These are phyloP conservation scores for Eudasyphora cyanicolor DNA, from an alignment of 2,888 invertebrate species.

Conservation along the genomic window DNA sequence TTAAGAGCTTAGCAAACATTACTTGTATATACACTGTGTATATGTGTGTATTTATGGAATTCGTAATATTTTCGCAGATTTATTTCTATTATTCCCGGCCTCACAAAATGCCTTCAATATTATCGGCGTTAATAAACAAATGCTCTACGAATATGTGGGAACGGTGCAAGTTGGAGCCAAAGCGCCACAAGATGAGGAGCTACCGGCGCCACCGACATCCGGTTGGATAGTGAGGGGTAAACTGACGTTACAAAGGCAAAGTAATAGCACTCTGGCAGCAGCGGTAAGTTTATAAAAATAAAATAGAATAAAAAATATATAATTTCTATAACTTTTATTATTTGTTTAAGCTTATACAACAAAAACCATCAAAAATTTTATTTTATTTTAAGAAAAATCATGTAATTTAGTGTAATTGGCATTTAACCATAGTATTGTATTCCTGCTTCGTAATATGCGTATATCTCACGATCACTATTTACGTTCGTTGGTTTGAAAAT, in stretches of 20 bases:
- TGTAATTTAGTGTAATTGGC: not conserved
- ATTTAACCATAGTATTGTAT: not conserved
- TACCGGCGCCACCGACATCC: constrained; percentile 77
- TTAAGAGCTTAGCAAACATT: no score
- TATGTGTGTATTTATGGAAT: no score
- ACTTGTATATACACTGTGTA: no score
- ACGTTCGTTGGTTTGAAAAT: constrained; percentile 34
- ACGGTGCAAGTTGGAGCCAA: constrained; percentile 79
- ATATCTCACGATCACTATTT: not conserved
- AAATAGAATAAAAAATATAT: no score
- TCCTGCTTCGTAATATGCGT: not conserved
- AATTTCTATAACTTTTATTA: not conserved
- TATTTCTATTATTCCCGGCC: constrained; percentile 71
- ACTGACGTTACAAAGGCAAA: constrained; percentile 77
- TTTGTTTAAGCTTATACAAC: not conserved
- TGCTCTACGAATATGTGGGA: constrained; percentile 80
- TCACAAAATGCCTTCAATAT: constrained; percentile 75
- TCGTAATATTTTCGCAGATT: constrained; percentile 68
- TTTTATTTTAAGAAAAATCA: not conserved
- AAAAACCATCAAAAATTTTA: not conserved
- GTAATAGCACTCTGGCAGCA: constrained; percentile 75
- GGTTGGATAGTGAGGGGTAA: constrained; percentile 80
- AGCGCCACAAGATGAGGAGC: constrained; percentile 78
- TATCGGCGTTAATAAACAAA: constrained; percentile 78
- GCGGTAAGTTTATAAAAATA: constrained; percentile 75